phyloP scores from a whole-genome alignment of 1,140 invertebrate species.

The honey bee (Apis mellifera) region Amel_HAv3.1 CM009939.2:11288001-11288500 shows the following conservation, averaged over 20 bases:
- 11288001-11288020: background rate
- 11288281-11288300: background rate
- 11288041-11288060: background rate
- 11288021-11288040: background rate
- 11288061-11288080: background rate
- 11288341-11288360: background rate
- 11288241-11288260: slow-evolving; percentile 4
- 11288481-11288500: too few species aligned
- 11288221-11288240: slow-evolving; percentile 3
- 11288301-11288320: background rate
- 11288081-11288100: background rate
- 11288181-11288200: slow-evolving; percentile 17
- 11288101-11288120: background rate
- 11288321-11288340: background rate
- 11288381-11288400: background rate
- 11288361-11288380: background rate
- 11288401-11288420: background rate
- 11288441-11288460: too few species aligned
- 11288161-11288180: background rate
- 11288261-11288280: background rate
- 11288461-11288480: too few species aligned
- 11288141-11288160: background rate
- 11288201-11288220: background rate
- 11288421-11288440: too few species aligned
- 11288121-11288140: slow-evolving; percentile 4